These are phyloP conservation scores for Philantomba maxwellii DNA, from an alignment of 2,113 vertebrate species.

Conservation along the genomic window DNA sequence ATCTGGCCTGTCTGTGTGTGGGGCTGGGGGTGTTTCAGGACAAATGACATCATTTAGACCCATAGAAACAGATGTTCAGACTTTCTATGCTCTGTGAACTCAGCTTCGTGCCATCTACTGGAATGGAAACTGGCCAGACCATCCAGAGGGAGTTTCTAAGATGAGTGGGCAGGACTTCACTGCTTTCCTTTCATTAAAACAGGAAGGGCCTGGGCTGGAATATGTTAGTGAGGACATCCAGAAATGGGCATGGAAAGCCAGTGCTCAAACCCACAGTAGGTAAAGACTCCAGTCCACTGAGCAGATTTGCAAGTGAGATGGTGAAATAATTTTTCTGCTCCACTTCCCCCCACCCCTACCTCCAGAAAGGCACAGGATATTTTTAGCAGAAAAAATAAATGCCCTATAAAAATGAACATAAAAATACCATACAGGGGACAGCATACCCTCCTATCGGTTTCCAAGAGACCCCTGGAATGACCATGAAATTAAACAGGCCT, in stretches of 20 bases:
- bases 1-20: not conserved
- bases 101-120: slow-evolving; percentile 9
- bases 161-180: not conserved
- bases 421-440: slow-evolving; percentile 27
- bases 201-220: slow-evolving; percentile 42
- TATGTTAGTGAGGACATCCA: not conserved
- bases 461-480: slow-evolving; percentile 23
- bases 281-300: not conserved
- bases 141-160: not conserved
- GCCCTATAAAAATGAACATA: slow-evolving; percentile 45
- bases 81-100: not conserved
- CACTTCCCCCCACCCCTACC: not conserved
- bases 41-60: slow-evolving; percentile 40
- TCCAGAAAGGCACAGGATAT: slow-evolving; percentile 39
- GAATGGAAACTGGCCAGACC: not conserved
- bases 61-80: slow-evolving; percentile 34
- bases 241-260: not conserved
- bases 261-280: not conserved
- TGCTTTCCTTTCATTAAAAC: slow-evolving; percentile 25
- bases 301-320: not conserved
- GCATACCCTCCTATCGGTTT: not conserved
- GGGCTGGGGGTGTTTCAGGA: slow-evolving; percentile 15
- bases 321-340: slow-evolving; percentile 35
- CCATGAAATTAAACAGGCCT: not conserved
- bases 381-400: slow-evolving; percentile 57